Evolutionary conservation across 2,113 vertebrate species (phyloP).

Genomic region (Gobiocypris rarus): DNA sequence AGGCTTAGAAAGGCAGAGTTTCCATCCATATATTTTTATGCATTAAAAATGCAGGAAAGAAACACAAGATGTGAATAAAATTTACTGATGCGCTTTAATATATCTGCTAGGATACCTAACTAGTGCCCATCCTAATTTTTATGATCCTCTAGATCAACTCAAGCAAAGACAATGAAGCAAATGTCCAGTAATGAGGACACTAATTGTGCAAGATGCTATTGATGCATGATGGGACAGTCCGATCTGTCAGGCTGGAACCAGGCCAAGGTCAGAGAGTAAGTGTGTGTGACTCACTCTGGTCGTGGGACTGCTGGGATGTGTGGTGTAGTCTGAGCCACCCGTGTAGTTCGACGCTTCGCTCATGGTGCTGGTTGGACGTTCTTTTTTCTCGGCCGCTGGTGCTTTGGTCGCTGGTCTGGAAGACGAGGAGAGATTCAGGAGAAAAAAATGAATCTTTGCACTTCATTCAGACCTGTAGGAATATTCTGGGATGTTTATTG

Average conservation of each 20-base stretch:
- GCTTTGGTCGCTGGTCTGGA: constrained; percentile 84
- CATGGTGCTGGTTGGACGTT: constrained; percentile 85
- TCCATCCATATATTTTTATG: not conserved
- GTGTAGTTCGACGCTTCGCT: constrained; percentile 91
- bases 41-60: constrained; percentile 8
- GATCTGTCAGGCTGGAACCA: not conserved
- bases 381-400: constrained; percentile 90
- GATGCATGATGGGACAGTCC: constrained; percentile 25
- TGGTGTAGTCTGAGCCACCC: constrained; percentile 80
- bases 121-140: not conserved
- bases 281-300: constrained; percentile 81
- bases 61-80: not conserved
- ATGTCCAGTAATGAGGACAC: constrained; percentile 1
- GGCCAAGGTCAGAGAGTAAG: not conserved
- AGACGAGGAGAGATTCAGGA: not conserved
- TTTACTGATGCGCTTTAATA: not conserved
- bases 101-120: too few relatives aligned
- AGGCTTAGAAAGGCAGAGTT: too few relatives aligned
- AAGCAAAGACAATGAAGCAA: not conserved
- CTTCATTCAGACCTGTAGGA: not conserved
- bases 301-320: constrained; percentile 84
- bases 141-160: not conserved
- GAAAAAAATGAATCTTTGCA: not conserved
- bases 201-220: constrained; percentile 10
- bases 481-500: not conserved